phyloP scores from a whole-genome alignment of 2,113 vertebrate genomes.

The Gobiocypris rarus region DNA sequence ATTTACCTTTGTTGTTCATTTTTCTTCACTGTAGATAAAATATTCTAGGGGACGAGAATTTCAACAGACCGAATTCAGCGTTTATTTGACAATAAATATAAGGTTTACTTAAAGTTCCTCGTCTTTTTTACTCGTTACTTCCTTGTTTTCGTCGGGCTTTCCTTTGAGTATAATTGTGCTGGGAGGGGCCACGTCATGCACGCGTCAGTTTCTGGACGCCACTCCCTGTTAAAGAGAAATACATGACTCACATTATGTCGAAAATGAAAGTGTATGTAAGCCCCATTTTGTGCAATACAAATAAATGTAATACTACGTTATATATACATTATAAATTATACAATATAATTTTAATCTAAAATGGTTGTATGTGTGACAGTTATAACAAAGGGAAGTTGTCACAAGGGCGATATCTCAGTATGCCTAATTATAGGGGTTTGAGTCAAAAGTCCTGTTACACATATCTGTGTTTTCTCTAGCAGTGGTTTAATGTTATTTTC shows the following conservation, averaged over 20 bases:
- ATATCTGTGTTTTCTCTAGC: not conserved
- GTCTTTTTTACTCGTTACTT: slow-evolving; percentile 67
- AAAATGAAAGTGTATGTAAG: slow-evolving; percentile 5
- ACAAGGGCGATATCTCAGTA: not conserved
- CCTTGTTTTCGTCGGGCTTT: slow-evolving; percentile 76
- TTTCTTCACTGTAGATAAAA: slow-evolving; percentile 48
- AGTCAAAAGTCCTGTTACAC: not conserved
- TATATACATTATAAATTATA: not conserved
- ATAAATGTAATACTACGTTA: not conserved
- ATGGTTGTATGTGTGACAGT: not conserved
- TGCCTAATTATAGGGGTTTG: not conserved
- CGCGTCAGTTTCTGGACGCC: slow-evolving; percentile 44
- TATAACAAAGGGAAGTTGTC: not conserved
- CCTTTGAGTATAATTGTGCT: slow-evolving; percentile 70
- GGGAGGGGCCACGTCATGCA: slow-evolving; percentile 72
- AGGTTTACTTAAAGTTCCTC: slow-evolving; percentile 43
- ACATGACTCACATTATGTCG: not conserved
- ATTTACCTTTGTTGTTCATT: slow-evolving; percentile 83
- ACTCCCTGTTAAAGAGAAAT: slow-evolving; percentile 46
- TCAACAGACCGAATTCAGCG: not conserved
- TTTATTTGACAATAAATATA: not conserved
- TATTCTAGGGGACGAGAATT: not conserved
- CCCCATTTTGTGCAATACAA: too few species aligned
- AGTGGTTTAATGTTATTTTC: not conserved
- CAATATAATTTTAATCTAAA: not conserved